A percentile compares a stretch with the other conserved stretches of the same genome.
These are phyloP conservation scores for Lepisosteus osseus DNA, from an alignment of 2,113 vertebrate genomes.

Conservation along the genomic window DNA sequence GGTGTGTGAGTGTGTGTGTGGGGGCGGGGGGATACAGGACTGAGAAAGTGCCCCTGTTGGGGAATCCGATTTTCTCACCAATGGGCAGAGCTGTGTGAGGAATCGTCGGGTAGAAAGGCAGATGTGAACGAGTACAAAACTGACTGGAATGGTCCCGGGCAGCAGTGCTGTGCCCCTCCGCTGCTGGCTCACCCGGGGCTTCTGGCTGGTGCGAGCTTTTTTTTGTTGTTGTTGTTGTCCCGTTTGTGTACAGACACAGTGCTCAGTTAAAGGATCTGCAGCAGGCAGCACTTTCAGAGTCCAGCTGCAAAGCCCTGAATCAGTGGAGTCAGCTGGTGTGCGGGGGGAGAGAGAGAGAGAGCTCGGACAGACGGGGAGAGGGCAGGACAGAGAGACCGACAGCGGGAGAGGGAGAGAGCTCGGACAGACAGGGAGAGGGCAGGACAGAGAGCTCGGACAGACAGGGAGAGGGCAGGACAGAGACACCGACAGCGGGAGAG, in stretches of 20 bases:
- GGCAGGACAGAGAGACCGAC: not conserved
- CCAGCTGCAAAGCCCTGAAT: conserved; percentile 9
- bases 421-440: too few species aligned
- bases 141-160: conserved; percentile 19
- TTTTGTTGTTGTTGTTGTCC: conserved; percentile 15
- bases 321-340: not conserved
- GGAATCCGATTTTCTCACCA: too few species aligned
- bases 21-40: too few species aligned
- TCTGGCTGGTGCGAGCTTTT: too few species aligned
- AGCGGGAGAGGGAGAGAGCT: not conserved
- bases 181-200: conserved; percentile 6
- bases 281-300: conserved; percentile 27
- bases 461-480: too few species aligned
- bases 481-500: too few species aligned
- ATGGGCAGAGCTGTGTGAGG: conserved; percentile 44
- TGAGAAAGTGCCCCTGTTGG: too few species aligned
- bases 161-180: not conserved
- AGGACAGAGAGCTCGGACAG: too few species aligned
- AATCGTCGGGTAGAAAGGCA: conserved; percentile 25
- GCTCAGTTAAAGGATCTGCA: conserved; percentile 23
- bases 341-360: not conserved
- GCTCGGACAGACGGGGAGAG: too few species aligned
- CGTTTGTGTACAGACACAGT: conserved; percentile 12
- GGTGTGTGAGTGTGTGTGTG: too few species aligned
- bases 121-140: conserved; percentile 5